phyloP scores from a whole-genome alignment of 2,113 vertebrate species.

The Chaenocephalus aceratus region DNA sequence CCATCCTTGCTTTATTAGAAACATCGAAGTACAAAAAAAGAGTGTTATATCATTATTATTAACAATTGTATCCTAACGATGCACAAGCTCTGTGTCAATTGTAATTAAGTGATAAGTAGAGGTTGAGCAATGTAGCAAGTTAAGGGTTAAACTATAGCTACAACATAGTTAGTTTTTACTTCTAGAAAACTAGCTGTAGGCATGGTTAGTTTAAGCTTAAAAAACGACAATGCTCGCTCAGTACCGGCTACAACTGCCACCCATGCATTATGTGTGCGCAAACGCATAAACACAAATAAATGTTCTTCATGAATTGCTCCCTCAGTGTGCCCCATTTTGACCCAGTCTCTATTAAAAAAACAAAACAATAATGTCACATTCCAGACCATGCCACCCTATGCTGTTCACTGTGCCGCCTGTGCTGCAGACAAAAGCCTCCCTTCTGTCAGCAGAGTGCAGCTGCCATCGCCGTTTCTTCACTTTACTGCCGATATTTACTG shows the following conservation, averaged over 20 bases:
- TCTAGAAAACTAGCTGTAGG: not conserved
- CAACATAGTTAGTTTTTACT: not conserved
- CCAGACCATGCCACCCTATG: conserved; percentile 51
- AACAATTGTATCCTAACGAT: not conserved
- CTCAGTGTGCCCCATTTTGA: conserved; percentile 28
- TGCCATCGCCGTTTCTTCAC: conserved; percentile 56
- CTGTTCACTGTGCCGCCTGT: conserved; percentile 44
- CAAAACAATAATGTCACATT: conserved; percentile 60
- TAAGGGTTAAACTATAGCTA: not conserved
- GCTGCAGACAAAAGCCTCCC: conserved; percentile 57
- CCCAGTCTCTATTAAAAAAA: conserved; percentile 17
- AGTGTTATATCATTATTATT: too few species aligned
- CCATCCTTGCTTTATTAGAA: not conserved
- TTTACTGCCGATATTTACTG: conserved; percentile 63
- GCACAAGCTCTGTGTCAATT: not conserved
- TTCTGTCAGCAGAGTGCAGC: conserved; percentile 81
- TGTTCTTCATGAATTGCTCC: conserved; percentile 25
- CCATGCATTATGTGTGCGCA: not conserved
- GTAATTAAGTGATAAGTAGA: not conserved
- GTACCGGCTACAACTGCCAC: not conserved
- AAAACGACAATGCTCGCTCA: too few species aligned
- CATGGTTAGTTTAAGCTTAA: not conserved
- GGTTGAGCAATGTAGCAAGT: not conserved
- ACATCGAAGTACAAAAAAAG: not conserved
- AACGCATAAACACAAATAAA: conserved; percentile 18